phyloP scores from a whole-genome alignment of 2,888 invertebrate species.

The Desoria tigrina region DNA sequence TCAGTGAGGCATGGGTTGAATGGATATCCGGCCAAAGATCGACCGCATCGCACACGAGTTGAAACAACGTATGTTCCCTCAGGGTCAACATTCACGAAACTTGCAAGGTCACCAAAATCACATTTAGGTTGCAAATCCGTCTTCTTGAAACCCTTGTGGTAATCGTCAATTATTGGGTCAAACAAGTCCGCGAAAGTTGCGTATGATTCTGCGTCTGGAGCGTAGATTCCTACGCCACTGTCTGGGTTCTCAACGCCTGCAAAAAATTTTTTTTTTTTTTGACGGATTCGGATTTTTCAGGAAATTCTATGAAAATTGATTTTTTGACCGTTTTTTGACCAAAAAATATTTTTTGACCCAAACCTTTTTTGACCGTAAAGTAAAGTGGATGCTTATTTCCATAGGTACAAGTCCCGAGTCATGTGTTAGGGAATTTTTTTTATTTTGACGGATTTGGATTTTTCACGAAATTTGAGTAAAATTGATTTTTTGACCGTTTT shows the following conservation, averaged over 20 bases:
- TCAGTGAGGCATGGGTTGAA: slow-evolving; percentile 97
- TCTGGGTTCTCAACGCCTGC: slow-evolving; percentile 87
- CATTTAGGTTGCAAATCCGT: slow-evolving; percentile 84
- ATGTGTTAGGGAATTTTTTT: too few species aligned
- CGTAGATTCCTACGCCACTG: slow-evolving; percentile 89
- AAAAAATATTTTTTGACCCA: too few species aligned
- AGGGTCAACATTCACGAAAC: slow-evolving; percentile 90
- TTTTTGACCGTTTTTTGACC: too few species aligned
- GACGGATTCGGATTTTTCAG: too few species aligned
- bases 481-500: too few species aligned
- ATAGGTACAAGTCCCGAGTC: too few species aligned
- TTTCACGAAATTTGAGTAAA: too few species aligned
- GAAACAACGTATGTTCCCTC: slow-evolving; percentile 84
- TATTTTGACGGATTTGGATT: too few species aligned
- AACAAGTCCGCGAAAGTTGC: slow-evolving; percentile 86
- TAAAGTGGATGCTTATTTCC: too few species aligned
- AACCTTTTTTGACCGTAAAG: too few species aligned
- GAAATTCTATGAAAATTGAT: too few species aligned
- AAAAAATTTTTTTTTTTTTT: too few species aligned
- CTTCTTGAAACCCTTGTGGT: slow-evolving; percentile 93
- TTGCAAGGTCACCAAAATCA: slow-evolving; percentile 90
- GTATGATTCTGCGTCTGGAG: slow-evolving; percentile 95
- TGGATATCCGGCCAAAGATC: slow-evolving; percentile 82
- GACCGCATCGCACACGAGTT: slow-evolving; percentile 94
- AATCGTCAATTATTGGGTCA: slow-evolving; percentile 97